A percentile compares a stretch with the other conserved stretches of the same genome.
These are phyloP conservation scores for Acestrorhynchus altus DNA, from an alignment of 2,797 vertebrate species.

Conservation along the genomic window DNA sequence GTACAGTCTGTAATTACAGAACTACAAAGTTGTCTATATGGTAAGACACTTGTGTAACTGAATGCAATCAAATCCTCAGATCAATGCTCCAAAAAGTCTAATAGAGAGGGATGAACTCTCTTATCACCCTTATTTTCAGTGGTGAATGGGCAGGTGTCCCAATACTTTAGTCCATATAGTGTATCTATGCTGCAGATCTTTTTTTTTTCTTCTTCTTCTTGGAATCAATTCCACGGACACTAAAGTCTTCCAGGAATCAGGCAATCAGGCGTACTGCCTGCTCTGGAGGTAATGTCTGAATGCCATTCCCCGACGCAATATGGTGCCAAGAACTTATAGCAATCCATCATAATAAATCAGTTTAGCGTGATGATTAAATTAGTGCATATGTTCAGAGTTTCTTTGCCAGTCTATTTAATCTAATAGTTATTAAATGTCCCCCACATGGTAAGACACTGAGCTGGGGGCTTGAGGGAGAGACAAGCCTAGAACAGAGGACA, in stretches of 20 bases:
- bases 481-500: slow-evolving; percentile 12
- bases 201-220: background rate
- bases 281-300: slow-evolving; percentile 63
- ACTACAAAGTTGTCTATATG: too few species aligned
- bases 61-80: too few species aligned
- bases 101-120: too few species aligned
- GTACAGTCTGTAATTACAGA: too few species aligned
- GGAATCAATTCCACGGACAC: background rate
- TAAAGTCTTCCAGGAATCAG: slow-evolving; percentile 9
- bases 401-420: slow-evolving; percentile 76
- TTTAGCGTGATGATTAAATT: slow-evolving; percentile 80
- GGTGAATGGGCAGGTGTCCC: too few species aligned
- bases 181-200: background rate
- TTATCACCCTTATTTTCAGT: too few species aligned
- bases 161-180: too few species aligned
- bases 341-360: slow-evolving; percentile 75
- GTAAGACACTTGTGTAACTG: too few species aligned
- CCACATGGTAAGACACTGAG: slow-evolving; percentile 67
- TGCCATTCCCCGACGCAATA: slow-evolving; percentile 65
- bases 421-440: slow-evolving; percentile 74
- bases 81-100: too few species aligned
- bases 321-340: slow-evolving; percentile 64
- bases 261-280: slow-evolving; percentile 18
- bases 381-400: slow-evolving; percentile 77
- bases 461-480: slow-evolving; percentile 45